Percentiles rank a stretch among this genome's conserved stretches.
Conservation (phyloP, 2,797 vertebrate species). For the Paramormyrops hopkinsi region DNA sequence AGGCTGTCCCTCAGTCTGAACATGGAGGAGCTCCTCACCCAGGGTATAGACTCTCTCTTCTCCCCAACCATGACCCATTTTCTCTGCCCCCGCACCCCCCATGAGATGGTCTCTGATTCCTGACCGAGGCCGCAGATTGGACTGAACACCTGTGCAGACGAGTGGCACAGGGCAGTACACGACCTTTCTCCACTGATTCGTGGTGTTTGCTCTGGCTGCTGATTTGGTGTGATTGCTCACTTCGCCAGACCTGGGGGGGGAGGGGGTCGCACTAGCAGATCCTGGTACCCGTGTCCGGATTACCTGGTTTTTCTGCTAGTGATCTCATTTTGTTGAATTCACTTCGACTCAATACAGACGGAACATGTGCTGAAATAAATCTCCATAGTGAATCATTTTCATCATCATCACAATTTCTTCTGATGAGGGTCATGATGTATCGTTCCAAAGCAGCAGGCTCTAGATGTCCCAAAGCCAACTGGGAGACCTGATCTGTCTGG, state of each 20-base stretch:
- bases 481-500: neutral
- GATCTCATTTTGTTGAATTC: neutral
- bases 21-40: neutral
- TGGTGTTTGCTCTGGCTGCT: constrained; percentile 42
- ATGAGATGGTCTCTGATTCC: neutral
- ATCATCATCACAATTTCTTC: neutral
- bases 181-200: constrained; percentile 38
- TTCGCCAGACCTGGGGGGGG: constrained; percentile 22
- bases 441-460: neutral
- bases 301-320: neutral
- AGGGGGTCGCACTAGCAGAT: constrained; percentile 19
- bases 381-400: neutral
- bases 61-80: neutral
- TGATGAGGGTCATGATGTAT: neutral
- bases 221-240: constrained; percentile 38
- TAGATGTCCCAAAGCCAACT: neutral
- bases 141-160: constrained; percentile 37
- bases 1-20: neutral
- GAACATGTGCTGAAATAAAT: neutral
- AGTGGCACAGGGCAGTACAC: constrained; percentile 13
- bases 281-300: neutral
- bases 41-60: neutral
- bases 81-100: neutral
- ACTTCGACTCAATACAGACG: neutral
- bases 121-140: constrained; percentile 15